These are phyloP conservation scores for Drosophila lacteicornis DNA, from an alignment of 1,140 invertebrate genomes.

Conservation along the genomic window DNA sequence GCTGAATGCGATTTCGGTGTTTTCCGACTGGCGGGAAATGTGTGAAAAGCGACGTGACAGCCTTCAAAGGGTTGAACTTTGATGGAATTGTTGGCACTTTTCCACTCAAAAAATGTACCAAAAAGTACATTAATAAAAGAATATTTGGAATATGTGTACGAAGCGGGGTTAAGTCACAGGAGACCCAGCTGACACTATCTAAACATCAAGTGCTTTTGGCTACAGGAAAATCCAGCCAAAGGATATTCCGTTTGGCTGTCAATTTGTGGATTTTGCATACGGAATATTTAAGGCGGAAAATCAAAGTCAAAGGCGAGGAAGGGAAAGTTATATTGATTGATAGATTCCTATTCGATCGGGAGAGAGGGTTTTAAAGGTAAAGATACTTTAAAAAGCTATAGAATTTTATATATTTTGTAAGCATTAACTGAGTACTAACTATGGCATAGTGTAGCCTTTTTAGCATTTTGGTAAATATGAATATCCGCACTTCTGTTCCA, in stretches of 20 bases:
- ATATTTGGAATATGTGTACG: constrained; percentile 11
- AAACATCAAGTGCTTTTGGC: constrained; percentile 20
- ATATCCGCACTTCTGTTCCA: no score
- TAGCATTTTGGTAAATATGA: no score
- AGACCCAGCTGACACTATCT: constrained; percentile 53
- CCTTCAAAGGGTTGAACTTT: constrained; percentile 74
- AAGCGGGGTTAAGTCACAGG: constrained; percentile 44
- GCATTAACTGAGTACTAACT: no score
- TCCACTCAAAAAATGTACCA: constrained; percentile 50
- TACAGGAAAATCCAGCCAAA: constrained; percentile 27
- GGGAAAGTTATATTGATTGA: constrained; percentile 2
- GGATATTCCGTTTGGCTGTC: constrained; percentile 38
- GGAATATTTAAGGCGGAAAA: constrained; percentile 29
- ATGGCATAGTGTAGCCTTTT: no score
- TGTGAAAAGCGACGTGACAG: constrained; percentile 51
- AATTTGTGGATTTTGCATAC: constrained; percentile 56
- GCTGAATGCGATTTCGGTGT: constrained; percentile 61
- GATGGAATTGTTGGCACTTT: constrained; percentile 77
- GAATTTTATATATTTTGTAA: no score
- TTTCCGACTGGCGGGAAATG: background rate
- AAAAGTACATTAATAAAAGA: constrained; percentile 65
- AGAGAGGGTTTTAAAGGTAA: no score
- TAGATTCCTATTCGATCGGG: background rate
- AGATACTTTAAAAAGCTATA: no score
- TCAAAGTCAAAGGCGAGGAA: constrained; percentile 10